Evolutionary conservation across 2,113 vertebrate genomes (phyloP).

Genomic region (Gasterosteus nipponicus): DNA sequence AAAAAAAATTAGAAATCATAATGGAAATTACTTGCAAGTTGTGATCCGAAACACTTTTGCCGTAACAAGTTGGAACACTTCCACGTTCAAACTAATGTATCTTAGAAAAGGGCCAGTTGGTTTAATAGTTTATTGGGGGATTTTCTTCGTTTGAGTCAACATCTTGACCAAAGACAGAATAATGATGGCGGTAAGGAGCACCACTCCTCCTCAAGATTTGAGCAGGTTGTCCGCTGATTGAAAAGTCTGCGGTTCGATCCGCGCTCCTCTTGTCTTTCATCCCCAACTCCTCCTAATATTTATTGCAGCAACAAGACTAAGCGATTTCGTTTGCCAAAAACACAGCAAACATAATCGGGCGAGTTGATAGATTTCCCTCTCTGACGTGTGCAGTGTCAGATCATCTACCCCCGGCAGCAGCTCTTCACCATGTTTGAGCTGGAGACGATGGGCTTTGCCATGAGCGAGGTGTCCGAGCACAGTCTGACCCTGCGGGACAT

Average conservation of each 20-base stretch:
- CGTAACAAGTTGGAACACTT: neutral
- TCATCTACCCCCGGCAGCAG: constrained; percentile 94
- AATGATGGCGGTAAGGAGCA: neutral
- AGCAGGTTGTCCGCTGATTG: neutral
- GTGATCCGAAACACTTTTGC: neutral
- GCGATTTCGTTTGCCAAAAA: neutral
- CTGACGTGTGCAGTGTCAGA: constrained; percentile 85
- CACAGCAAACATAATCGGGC: neutral
- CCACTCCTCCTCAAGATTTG: too few relatives aligned
- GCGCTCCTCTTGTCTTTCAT: neutral
- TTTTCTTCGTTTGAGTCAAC: neutral
- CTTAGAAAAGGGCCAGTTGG: neutral
- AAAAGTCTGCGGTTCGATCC: neutral
- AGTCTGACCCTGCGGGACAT: constrained; percentile 89
- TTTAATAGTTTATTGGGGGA: neutral
- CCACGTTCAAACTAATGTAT: neutral
- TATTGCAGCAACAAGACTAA: neutral
- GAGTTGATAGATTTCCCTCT: neutral
- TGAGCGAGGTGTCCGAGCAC: constrained; percentile 89
- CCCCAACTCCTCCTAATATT: neutral
- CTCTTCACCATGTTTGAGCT: constrained; percentile 92
- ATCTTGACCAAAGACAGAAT: neutral
- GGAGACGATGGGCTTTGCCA: constrained; percentile 89
- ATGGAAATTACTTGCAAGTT: neutral
- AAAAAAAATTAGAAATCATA: neutral